Evolutionary conservation across 2,797 vertebrate genomes (phyloP).

Genomic region (Sparidentex hasta): DNA sequence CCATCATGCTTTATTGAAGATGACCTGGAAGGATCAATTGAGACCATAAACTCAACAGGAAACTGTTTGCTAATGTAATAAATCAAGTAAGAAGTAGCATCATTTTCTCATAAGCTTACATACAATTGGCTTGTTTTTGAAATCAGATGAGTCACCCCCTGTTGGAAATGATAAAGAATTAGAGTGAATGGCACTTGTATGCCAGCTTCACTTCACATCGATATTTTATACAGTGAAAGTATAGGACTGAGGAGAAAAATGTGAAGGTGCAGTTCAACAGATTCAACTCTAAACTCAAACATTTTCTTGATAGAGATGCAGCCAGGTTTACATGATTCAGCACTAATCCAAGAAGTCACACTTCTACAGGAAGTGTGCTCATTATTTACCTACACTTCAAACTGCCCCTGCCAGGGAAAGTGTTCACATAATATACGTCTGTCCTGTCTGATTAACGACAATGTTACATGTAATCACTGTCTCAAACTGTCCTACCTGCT

Average conservation of each 20-base stretch:
- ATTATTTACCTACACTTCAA: neutral
- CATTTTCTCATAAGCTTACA: too few species aligned
- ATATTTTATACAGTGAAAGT: neutral
- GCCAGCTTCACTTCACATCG: too few species aligned
- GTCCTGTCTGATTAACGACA: slow-evolving; percentile 1
- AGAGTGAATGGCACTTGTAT: too few species aligned
- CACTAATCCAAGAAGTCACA: neutral
- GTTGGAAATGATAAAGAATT: too few species aligned
- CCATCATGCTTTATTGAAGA: too few species aligned
- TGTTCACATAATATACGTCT: neutral
- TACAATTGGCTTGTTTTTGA: too few species aligned
- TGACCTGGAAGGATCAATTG: too few species aligned
- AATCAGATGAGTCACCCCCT: too few species aligned
- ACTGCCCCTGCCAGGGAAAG: neutral
- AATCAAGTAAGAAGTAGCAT: too few species aligned
- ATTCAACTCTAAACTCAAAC: slow-evolving; percentile 2
- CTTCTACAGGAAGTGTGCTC: slow-evolving; percentile 11
- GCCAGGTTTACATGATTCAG: slow-evolving; percentile 25
- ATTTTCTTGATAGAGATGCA: slow-evolving; percentile 11
- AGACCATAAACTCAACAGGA: too few species aligned
- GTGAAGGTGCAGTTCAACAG: neutral
- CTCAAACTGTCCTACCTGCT: slow-evolving; percentile 16
- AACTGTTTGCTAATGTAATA: too few species aligned
- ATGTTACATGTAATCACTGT: slow-evolving; percentile 15
- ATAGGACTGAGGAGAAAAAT: slow-evolving; percentile 9